Conservation (phyloP, 2,113 vertebrate genomes). For the Cryptotis parvus region DNA sequence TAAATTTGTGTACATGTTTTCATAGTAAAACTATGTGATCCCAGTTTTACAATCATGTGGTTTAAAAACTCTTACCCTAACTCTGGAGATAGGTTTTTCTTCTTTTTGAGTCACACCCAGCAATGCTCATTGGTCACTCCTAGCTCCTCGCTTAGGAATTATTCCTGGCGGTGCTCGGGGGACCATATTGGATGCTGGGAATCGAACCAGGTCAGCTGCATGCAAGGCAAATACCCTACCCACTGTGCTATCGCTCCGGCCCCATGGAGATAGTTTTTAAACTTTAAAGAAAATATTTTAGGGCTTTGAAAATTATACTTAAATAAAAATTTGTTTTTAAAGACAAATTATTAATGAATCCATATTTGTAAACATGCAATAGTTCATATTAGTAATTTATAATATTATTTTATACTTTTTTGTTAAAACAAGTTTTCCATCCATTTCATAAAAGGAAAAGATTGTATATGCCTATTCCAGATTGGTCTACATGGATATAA, state of each 20-base stretch:
- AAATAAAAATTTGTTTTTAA: background rate
- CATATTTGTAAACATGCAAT: too few relatives aligned
- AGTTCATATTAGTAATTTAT: background rate
- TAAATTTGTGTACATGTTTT: background rate
- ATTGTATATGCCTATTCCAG: background rate
- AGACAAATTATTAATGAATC: background rate
- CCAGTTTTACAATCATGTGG: background rate
- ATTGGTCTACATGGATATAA: constrained; percentile 57
- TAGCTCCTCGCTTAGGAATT: too few relatives aligned
- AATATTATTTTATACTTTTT: background rate
- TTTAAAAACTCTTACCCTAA: background rate
- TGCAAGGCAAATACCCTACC: too few relatives aligned
- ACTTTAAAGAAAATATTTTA: background rate
- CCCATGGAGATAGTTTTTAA: too few relatives aligned
- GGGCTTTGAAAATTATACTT: background rate
- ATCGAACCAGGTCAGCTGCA: too few relatives aligned
- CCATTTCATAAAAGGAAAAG: constrained; percentile 12
- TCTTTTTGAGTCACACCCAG: too few relatives aligned
- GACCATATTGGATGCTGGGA: too few relatives aligned
- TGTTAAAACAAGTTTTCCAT: background rate
- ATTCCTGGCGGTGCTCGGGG: too few relatives aligned
- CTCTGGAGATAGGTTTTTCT: too few relatives aligned
- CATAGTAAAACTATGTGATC: too few relatives aligned
- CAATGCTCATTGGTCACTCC: too few relatives aligned
- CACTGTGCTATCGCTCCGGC: too few relatives aligned